Conservation (phyloP, 2,888 invertebrate genomes). For the Gonocerus acuteangulatus region DNA sequence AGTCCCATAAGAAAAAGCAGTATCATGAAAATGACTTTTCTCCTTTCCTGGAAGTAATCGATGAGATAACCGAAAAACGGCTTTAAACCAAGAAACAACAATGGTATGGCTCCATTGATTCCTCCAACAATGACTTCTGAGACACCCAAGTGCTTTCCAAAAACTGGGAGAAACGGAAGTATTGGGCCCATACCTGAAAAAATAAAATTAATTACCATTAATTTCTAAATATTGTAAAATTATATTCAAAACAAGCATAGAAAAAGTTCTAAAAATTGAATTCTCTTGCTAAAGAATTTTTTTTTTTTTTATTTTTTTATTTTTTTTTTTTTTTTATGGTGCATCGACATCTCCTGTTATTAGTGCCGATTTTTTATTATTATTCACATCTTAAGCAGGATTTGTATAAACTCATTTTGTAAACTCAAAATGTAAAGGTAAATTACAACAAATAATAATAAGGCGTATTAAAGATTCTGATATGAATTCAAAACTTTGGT, state of each 20-base stretch:
- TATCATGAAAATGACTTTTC: constrained; percentile 64
- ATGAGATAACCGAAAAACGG: constrained; percentile 67
- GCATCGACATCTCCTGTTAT: no score
- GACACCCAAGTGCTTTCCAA: constrained; percentile 68
- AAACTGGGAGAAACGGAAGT: constrained; percentile 68
- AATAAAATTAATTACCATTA: constrained; percentile 28
- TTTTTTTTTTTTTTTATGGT: neutral
- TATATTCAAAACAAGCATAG: neutral
- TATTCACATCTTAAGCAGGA: no score
- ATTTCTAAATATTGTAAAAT: neutral
- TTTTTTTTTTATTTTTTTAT: no score
- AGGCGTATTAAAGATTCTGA: no score
- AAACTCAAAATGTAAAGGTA: no score
- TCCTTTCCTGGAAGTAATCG: constrained; percentile 59
- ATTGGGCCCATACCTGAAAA: constrained; percentile 70
- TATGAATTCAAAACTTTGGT: no score
- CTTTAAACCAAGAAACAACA: constrained; percentile 69
- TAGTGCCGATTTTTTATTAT: no score
- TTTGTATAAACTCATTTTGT: no score
- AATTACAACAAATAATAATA: no score
- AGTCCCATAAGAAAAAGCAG: constrained; percentile 58
- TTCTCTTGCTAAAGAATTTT: no score
- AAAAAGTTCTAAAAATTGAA: neutral
- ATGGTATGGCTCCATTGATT: constrained; percentile 64
- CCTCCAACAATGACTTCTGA: constrained; percentile 68